phyloP scores from a whole-genome alignment of 2,113 vertebrate genomes.

The Sterrhoptilus dennistouni region DNA sequence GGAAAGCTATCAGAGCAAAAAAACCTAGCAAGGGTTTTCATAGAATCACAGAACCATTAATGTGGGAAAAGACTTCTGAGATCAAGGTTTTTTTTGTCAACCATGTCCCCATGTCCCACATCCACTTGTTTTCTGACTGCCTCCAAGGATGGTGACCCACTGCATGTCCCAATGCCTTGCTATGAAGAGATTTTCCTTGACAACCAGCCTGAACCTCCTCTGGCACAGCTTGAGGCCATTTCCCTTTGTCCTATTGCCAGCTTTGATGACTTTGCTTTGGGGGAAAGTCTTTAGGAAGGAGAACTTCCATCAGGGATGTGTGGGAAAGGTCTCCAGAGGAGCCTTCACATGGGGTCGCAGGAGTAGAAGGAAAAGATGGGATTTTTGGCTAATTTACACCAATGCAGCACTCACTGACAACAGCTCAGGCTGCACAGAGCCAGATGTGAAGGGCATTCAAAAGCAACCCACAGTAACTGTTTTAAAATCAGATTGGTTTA shows the following conservation, averaged over 20 bases:
- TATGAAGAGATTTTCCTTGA: neutral
- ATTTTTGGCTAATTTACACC: neutral
- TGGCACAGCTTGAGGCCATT: neutral
- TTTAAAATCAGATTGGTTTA: neutral
- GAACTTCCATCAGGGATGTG: no score
- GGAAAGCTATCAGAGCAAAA: neutral
- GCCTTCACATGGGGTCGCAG: neutral
- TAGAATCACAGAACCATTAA: neutral
- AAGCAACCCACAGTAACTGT: neutral
- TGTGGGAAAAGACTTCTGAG: neutral
- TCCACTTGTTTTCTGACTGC: neutral
- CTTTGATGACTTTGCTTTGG: neutral
- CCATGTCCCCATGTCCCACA: neutral
- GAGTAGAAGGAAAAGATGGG: neutral
- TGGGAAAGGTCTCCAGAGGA: neutral
- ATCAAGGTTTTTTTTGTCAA: neutral
- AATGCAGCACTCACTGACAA: neutral
- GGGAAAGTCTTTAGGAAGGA: neutral
- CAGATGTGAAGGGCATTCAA: neutral
- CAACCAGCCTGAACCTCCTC: neutral
- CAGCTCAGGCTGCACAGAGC: neutral
- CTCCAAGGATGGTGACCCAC: neutral
- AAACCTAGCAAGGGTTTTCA: accelerated
- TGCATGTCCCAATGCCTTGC: neutral
- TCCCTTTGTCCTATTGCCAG: neutral